phyloP scores from a whole-genome alignment of 2,113 vertebrate species.

The Malurus cyaneus region DNA sequence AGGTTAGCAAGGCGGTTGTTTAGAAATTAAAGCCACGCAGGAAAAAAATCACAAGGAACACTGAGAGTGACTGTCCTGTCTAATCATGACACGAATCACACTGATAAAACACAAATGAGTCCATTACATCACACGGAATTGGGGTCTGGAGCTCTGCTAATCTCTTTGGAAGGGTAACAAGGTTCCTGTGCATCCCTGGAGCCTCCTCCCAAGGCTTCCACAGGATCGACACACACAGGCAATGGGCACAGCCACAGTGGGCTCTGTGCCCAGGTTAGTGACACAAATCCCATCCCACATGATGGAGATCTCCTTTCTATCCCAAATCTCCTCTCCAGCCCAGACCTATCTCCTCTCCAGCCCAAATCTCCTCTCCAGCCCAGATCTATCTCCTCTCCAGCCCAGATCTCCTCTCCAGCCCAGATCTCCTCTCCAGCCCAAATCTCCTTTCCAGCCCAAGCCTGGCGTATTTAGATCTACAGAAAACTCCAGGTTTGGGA shows the following conservation, averaged over 20 bases:
- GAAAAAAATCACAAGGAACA: background rate
- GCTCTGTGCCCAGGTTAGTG: background rate
- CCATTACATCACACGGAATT: background rate
- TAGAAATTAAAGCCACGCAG: background rate
- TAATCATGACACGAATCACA: background rate
- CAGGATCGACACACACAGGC: background rate
- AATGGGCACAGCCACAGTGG: fast-evolving
- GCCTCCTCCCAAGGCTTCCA: background rate
- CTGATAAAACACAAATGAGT: background rate
- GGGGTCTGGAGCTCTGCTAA: background rate
- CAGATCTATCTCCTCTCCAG: too few relatives aligned
- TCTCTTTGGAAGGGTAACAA: background rate
- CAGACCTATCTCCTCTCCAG: too few relatives aligned
- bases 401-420: too few relatives aligned
- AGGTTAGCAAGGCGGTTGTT: background rate
- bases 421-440: too few relatives aligned
- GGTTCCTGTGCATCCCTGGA: background rate
- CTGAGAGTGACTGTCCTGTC: background rate
- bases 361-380: too few relatives aligned
- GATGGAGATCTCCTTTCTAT: background rate
- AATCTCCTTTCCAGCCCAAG: background rate
- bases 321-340: too few relatives aligned
- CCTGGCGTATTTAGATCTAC: conserved; percentile 11
- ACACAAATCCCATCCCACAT: fast-evolving
- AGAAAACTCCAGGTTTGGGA: conserved; percentile 40